These are phyloP conservation scores for Phyllotis vaccarum DNA, from an alignment of 2,797 vertebrate species.

Conservation along the genomic window DNA sequence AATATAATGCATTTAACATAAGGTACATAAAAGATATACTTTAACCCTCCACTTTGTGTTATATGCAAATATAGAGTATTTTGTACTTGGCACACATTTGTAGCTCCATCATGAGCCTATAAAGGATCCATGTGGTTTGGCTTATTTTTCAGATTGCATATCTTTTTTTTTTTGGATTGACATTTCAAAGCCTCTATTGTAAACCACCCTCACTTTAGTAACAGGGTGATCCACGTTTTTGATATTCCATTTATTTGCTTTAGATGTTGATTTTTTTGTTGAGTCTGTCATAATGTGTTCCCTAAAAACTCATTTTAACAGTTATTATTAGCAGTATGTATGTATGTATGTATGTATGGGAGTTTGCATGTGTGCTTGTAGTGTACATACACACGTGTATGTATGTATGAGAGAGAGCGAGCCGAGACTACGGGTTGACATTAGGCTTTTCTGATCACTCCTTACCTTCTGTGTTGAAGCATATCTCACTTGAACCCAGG, in stretches of 20 bases:
- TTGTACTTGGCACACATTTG: neutral
- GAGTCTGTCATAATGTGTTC: neutral
- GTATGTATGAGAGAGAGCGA: neutral
- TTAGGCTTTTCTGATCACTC: neutral
- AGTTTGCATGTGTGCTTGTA: neutral
- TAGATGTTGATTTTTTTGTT: slow-evolving; percentile 31
- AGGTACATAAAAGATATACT: neutral
- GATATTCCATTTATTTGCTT: slow-evolving; percentile 7
- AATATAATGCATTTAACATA: neutral
- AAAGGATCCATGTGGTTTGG: neutral
- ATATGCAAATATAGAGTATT: neutral
- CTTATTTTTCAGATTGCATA: neutral
- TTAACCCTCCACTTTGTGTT: neutral
- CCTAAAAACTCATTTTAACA: neutral
- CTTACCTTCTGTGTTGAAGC: neutral
- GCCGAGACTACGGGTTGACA: neutral
- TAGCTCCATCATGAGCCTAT: neutral
- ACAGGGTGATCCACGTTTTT: neutral
- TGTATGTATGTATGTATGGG: too few species aligned
- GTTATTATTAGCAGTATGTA: neutral
- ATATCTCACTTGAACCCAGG: neutral
- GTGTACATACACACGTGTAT: neutral
- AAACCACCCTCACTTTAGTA: neutral
- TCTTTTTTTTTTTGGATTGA: neutral
- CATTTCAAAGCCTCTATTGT: neutral